Evolutionary conservation across 2,888 invertebrate species (phyloP), one percentile per base, ranked within the genome.

Genomic region (Cyaniris semiargus): DNA sequence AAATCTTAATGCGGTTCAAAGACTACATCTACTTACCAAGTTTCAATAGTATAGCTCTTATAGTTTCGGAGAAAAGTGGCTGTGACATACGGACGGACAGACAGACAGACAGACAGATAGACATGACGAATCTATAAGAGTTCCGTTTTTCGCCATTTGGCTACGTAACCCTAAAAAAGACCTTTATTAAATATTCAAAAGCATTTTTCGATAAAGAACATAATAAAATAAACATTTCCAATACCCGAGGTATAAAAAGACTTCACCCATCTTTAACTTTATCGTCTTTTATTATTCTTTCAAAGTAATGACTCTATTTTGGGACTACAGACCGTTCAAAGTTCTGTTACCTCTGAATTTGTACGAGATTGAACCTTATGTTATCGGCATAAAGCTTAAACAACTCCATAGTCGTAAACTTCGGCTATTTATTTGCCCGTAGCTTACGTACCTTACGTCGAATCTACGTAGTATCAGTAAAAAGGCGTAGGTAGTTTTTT

Each of bases 201-300:
- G 1, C 10, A 38, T 38, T 38, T 38, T 13, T 44, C 44, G 44
- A 10, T 44, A 44, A 44, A 58, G 15, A 58, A n/a, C 15, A 15
- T 58, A 21, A 15, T 21, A 58, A 58, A 21, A 58, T 58, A 58
- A 58, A 58, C 58, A 58, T 58, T 58, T 58, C 58, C 21, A 58
- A 58, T 23, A 60, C 23, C 58, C 8, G 58, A 58, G 21, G 4
- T 10, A 60, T 13, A 23, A 60, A 60, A 66, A 10, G 10, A 15
- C 66, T 4, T 27, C 27, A 66, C 60, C 60, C 10, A 23, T 66
- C 27, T 66, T 66, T 27, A 27, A 66, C 15, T 66, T 66, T 31
- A 31, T 66, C 27, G 66, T 66, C 66, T 31, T 66, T 66, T 66
- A 27, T 66, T 66, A 66, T 66, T 66, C 60, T 66, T 66, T 31